Percentiles rank a stretch among this genome's conserved stretches.
Conservation (phyloP, 2,113 vertebrate genomes). For the Datnioides undecimradiatus region DNA sequence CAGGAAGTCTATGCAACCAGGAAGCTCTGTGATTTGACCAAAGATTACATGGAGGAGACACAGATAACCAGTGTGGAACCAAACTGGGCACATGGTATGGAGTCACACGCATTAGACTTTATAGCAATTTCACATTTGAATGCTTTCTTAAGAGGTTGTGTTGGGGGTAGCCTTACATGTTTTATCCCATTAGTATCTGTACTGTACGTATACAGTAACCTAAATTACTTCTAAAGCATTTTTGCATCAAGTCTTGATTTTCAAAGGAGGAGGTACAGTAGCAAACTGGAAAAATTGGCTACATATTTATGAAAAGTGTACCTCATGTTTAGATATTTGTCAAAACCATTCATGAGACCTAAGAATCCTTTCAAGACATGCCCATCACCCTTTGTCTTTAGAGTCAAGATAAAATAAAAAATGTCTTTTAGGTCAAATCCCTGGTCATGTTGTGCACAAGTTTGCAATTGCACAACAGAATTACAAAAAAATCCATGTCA, state of each 20-base stretch:
- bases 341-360: neutral
- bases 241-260: slow-evolving; percentile 1
- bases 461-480: no score
- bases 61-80: slow-evolving; percentile 85
- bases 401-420: no score
- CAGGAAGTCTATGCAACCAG: slow-evolving; percentile 83
- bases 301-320: neutral
- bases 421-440: no score
- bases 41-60: slow-evolving; percentile 83
- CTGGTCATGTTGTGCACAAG: no score
- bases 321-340: neutral
- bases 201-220: neutral
- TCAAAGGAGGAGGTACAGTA: neutral
- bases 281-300: neutral
- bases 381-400: neutral
- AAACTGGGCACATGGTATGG: slow-evolving; percentile 89
- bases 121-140: neutral
- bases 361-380: neutral
- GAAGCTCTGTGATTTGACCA: slow-evolving; percentile 88
- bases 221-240: neutral
- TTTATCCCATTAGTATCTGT: neutral
- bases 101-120: neutral
- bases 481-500: no score
- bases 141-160: neutral
- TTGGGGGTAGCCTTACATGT: neutral